Evolutionary conservation across 2,888 invertebrate species (phyloP).

Genomic region (Dasysyrphus albostriatus): DNA sequence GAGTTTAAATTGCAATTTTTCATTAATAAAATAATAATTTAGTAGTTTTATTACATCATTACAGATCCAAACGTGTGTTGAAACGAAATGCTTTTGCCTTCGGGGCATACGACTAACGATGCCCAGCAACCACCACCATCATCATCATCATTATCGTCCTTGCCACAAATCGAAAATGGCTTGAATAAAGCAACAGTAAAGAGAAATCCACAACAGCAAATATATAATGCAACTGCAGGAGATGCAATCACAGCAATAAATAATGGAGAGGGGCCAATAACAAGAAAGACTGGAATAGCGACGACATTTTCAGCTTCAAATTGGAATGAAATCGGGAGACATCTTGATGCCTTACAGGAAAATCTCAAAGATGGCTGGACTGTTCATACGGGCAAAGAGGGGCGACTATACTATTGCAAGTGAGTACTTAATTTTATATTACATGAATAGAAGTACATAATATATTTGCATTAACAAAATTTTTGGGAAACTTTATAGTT

Average conservation of each 20-base stretch:
- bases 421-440: constrained; percentile 84
- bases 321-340: constrained; percentile 82
- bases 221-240: constrained; percentile 72
- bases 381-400: constrained; percentile 91
- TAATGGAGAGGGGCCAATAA: constrained; percentile 45
- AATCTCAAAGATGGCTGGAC: constrained; percentile 90
- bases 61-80: constrained; percentile 79
- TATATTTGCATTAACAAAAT: not conserved
- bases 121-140: constrained; percentile 79
- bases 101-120: constrained; percentile 83
- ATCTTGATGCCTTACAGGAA: constrained; percentile 86
- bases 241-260: constrained; percentile 42
- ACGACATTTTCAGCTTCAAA: constrained; percentile 77
- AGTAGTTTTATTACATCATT: constrained; percentile 28
- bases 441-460: not conserved
- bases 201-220: constrained; percentile 40
- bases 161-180: constrained; percentile 57
- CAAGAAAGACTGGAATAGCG: constrained; percentile 40
- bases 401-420: constrained; percentile 96
- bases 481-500: not conserved
- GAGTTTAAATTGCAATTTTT: constrained; percentile 6
- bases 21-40: not conserved
- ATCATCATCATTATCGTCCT: constrained; percentile 67
- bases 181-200: constrained; percentile 34
- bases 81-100: constrained; percentile 83